Conservation (phyloP, 2,888 invertebrate genomes). For the Caenorhabditis zanzibari region DNA sequence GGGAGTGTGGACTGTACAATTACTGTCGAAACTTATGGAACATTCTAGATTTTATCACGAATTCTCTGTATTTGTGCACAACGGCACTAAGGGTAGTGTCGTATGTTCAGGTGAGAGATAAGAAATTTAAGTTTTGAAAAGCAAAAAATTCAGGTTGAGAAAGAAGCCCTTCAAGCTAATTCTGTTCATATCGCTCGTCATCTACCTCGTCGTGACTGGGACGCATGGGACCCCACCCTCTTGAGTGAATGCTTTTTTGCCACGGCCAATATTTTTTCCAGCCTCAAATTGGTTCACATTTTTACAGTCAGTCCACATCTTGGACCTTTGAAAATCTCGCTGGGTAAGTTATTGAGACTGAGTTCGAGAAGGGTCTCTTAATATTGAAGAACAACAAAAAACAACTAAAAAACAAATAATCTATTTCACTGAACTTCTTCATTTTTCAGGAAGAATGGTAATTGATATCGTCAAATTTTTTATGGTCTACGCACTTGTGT, state of each 20-base stretch:
- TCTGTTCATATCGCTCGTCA: constrained; percentile 52
- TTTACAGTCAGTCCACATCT: constrained; percentile 95
- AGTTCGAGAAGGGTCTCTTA: no score
- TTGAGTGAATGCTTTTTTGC: constrained; percentile 97
- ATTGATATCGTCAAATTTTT: constrained; percentile 94
- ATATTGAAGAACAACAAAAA: no score
- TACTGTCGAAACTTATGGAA: constrained; percentile 99
- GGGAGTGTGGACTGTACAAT: constrained; percentile 97
- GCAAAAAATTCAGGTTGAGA: constrained; percentile 66
- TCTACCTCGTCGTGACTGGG: constrained; percentile 88
- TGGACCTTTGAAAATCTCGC: constrained; percentile 93
- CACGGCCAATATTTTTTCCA: constrained; percentile 97
- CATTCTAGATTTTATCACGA: constrained; percentile 98
- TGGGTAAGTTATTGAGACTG: constrained; percentile 87
- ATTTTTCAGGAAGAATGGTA: constrained; percentile 85
- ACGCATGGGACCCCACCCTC: constrained; percentile 98
- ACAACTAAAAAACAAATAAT: background rate
- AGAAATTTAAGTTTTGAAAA: constrained; percentile 70
- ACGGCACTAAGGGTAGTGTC: constrained; percentile 95
- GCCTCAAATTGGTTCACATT: constrained; percentile 92
- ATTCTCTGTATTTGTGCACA: constrained; percentile 97
- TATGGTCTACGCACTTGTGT: constrained; percentile 91
- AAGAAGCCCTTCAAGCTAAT: constrained; percentile 34
- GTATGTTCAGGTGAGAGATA: constrained; percentile 90
- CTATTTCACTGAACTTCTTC: no score